Evolutionary conservation across 2,888 invertebrate genomes (phyloP), one percentile per base, ranked within the genome.

Genomic region (Drosophila koepferae): DNA sequence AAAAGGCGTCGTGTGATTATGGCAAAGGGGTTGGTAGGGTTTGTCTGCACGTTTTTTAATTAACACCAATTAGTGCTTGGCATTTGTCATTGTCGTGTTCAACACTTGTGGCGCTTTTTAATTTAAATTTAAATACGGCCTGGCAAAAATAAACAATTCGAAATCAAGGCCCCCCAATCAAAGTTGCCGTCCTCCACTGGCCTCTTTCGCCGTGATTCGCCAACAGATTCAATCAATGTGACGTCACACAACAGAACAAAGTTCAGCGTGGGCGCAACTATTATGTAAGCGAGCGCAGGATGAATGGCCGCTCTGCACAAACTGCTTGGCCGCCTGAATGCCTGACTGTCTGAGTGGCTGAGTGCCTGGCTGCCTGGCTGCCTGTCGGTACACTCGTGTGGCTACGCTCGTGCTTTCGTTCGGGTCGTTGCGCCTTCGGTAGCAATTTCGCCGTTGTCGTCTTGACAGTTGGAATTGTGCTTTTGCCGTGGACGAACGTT

Each of bases 401-500:
- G 34, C 34, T 20, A 36, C 36, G 55, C 44, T 74, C 78, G 65
- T 58, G 28, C 2, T 10, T 18, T 49, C 12, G 20, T 40, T 71
- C 59, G 68, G 71, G 44, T 54, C 55, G 49, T 41, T 58, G 46
- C 51, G 65, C 49, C 60, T 65, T 76, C 77, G 77, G 40, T 43
- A 14, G 66, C 62, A 72, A 67, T 80, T 80, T 77, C 63, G 80
- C 58, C 77, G 72, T 51, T 53, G 66, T 60, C 71, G 66, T 77
- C 77, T 76, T 80, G 82, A 60, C 86, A 86, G 86, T 90, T 74
- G 72, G 70, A 77, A 74, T 80, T 80, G 89, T 90, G 89, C 86
- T 87, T 87, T 77, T 88, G 89, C 70, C 61, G 68, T 61, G 59
- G 67, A 59, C 55, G 63, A 81, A 81, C 81, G 79, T 78, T 62